A percentile compares a stretch with the other conserved stretches of the same genome.
These are phyloP conservation scores for Orcinus orca DNA, from an alignment of 2,113 vertebrate species.

Conservation along the genomic window DNA sequence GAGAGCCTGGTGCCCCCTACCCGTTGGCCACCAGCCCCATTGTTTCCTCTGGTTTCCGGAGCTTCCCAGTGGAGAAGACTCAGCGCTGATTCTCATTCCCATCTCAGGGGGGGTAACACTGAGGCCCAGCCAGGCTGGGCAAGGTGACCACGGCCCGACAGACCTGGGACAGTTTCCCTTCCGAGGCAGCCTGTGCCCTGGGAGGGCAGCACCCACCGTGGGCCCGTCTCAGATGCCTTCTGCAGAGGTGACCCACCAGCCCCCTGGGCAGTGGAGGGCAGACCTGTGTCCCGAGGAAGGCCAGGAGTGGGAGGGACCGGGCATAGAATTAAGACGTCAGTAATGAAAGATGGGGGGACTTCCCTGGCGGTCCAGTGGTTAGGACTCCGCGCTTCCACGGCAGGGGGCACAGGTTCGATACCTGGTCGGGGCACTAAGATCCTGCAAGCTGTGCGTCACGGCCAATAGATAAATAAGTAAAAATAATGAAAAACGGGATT, in stretches of 20 bases:
- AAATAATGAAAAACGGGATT: not conserved
- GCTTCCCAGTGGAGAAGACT: not conserved
- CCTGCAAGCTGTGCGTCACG: rapidly evolving
- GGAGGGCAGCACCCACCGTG: no score
- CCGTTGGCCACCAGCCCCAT: not conserved
- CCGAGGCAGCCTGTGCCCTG: rapidly evolving
- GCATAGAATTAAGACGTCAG: no score
- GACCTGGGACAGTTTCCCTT: rapidly evolving
- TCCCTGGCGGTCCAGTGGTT: not conserved
- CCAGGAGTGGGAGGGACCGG: rapidly evolving
- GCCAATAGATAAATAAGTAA: not conserved
- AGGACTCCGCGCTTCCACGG: not conserved
- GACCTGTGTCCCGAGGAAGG: not conserved
- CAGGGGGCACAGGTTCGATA: not conserved
- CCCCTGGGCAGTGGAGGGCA: no score
- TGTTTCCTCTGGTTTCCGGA: not conserved
- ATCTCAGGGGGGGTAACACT: not conserved
- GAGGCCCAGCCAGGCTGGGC: not conserved
- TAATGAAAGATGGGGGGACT: not conserved
- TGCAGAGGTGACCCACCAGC: not conserved
- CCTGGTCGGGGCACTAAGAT: not conserved
- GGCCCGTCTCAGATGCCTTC: rapidly evolving
- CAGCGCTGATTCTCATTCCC: not conserved
- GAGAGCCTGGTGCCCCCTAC: rapidly evolving
- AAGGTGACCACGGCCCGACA: not conserved